These are phyloP conservation scores for Oryzias celebensis DNA, from an alignment of 2,113 vertebrate genomes.

Conservation along the genomic window DNA sequence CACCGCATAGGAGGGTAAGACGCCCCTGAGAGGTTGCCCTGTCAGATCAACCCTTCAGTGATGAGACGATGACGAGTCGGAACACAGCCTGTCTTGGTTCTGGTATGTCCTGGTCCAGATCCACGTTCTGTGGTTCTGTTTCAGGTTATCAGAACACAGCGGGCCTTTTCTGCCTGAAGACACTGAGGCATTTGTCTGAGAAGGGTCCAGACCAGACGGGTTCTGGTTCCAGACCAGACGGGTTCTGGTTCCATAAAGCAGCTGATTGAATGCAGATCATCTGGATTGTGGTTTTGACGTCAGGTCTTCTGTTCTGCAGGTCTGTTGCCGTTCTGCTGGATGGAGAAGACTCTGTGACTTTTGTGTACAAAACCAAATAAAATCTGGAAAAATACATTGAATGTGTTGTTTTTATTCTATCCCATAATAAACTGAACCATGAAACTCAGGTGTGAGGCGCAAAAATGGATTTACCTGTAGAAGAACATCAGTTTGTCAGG, in stretches of 20 bases:
- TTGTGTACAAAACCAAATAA: slow-evolving; percentile 82
- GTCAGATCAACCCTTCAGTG: slow-evolving; percentile 76
- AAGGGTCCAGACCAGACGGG: slow-evolving; percentile 60
- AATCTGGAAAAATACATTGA: slow-evolving; percentile 49
- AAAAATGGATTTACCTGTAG: too few relatives aligned
- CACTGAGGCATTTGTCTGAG: slow-evolving; percentile 89
- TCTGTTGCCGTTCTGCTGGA: slow-evolving; percentile 27
- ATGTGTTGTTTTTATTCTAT: neutral
- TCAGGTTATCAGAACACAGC: slow-evolving; percentile 32
- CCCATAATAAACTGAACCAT: too few relatives aligned
- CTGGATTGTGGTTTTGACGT: neutral
- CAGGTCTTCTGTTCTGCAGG: slow-evolving; percentile 28
- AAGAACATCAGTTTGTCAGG: neutral
- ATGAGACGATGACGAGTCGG: slow-evolving; percentile 86
- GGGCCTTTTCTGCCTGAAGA: slow-evolving; percentile 72
- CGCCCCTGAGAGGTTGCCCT: neutral
- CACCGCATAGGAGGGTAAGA: slow-evolving; percentile 82
- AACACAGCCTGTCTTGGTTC: slow-evolving; percentile 53
- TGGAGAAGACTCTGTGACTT: slow-evolving; percentile 49
- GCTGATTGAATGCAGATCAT: neutral
- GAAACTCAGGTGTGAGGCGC: too few relatives aligned
- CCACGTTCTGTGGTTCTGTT: slow-evolving; percentile 74
- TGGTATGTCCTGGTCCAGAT: slow-evolving; percentile 24
- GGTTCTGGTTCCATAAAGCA: too few relatives aligned
- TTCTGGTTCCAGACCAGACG: too few relatives aligned